Conservation (phyloP, 35 echinoderm and acorn worm species). For the Ptychodera flava region DNA sequence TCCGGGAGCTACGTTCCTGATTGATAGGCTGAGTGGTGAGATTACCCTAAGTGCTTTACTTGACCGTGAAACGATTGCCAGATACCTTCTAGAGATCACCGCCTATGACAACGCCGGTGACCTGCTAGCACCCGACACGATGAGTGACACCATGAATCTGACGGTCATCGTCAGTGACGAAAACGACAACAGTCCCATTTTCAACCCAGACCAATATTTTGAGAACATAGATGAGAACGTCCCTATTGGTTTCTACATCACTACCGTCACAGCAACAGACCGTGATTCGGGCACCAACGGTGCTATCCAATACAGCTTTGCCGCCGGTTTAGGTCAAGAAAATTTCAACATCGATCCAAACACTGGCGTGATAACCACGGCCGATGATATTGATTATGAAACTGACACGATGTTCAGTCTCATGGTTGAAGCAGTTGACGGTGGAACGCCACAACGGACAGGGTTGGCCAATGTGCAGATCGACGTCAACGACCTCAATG, state of each 20-base stretch:
- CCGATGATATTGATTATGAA: constrained; percentile 73
- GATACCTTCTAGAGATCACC: constrained; percentile 48
- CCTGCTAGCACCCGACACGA: not conserved
- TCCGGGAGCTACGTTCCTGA: not conserved
- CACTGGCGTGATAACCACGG: constrained; percentile 57
- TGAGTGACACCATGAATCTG: constrained; percentile 4
- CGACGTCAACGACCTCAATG: constrained; percentile 70
- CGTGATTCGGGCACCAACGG: constrained; percentile 52
- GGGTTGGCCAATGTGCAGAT: constrained; percentile 69
- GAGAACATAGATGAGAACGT: constrained; percentile 55
- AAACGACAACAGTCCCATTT: constrained; percentile 88
- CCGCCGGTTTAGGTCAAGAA: constrained; percentile 40
- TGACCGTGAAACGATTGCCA: constrained; percentile 54
- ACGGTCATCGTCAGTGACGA: constrained; percentile 64
- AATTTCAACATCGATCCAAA: constrained; percentile 61
- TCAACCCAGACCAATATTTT: constrained; percentile 54
- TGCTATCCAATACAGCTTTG: constrained; percentile 59
- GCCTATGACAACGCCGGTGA: constrained; percentile 64
- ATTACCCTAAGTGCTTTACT: constrained; percentile 40
- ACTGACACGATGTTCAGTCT: constrained; percentile 42
- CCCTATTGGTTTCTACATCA: constrained; percentile 36
- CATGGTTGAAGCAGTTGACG: constrained; percentile 67
- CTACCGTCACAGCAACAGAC: constrained; percentile 65
- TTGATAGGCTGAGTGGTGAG: constrained; percentile 15
- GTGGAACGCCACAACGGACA: constrained; percentile 37